These are phyloP conservation scores for Drosophila takahashii DNA, from an alignment of 1,140 invertebrate species.

Conservation along the genomic window DNA sequence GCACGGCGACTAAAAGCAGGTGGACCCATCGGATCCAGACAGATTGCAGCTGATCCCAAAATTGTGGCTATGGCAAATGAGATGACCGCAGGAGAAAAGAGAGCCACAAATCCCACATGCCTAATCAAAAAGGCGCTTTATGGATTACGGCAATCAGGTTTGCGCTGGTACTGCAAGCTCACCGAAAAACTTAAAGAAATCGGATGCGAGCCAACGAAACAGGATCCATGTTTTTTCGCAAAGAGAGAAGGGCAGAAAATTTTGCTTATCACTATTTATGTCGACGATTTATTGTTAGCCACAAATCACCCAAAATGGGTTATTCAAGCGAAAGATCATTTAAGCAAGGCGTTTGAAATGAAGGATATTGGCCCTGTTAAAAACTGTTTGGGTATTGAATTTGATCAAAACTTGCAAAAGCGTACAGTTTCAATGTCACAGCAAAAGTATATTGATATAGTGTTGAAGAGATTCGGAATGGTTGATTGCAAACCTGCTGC, in stretches of 20 bases:
- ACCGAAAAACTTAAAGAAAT: too few species aligned
- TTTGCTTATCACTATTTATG: constrained; percentile 46
- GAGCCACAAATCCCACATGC: constrained; percentile 33
- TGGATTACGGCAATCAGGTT: constrained; percentile 81
- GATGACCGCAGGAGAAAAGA: not conserved
- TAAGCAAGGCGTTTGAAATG: constrained; percentile 8
- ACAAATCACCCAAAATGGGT: constrained; percentile 14
- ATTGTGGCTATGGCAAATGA: not conserved
- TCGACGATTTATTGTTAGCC: constrained; percentile 57
- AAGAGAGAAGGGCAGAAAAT: constrained; percentile 8
- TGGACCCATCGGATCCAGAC: too few species aligned
- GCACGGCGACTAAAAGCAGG: not conserved
- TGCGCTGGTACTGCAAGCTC: too few species aligned
- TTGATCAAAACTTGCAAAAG: too few species aligned
- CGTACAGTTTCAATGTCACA: too few species aligned
- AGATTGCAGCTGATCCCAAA: too few species aligned
- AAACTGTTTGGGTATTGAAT: too few species aligned
- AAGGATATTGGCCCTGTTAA: constrained; percentile 2
- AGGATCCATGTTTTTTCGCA: constrained; percentile 33
- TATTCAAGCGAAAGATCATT: constrained; percentile 1
- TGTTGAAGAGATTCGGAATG: constrained; percentile 29
- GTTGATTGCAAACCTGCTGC: constrained; percentile 18
- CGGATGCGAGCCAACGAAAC: too few species aligned
- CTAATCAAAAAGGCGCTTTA: constrained; percentile 60
- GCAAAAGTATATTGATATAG: constrained; percentile 13